Conservation (phyloP, 30 jellyfish, hydroid and myxozoan species). For the Hydra vulgaris region DNA sequence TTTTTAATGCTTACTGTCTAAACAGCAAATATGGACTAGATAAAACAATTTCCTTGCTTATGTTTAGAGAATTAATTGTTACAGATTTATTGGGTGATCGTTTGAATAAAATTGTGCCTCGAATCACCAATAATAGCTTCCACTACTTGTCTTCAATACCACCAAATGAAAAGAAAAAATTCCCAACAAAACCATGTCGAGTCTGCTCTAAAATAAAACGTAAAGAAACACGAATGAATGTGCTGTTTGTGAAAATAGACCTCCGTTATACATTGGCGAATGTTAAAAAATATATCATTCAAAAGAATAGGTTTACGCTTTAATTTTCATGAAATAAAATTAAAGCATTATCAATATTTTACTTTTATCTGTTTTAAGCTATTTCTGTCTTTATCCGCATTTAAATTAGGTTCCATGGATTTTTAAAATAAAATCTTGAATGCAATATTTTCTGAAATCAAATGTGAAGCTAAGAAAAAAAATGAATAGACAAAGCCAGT, state of each 20-base stretch:
- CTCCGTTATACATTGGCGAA: constrained; percentile 21
- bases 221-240: constrained; percentile 27
- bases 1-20: not conserved
- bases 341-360: not conserved
- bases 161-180: constrained; percentile 24
- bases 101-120: not conserved
- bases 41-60: constrained; percentile 1
- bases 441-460: not conserved
- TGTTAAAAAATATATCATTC: constrained; percentile 3
- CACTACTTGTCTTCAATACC: constrained; percentile 11
- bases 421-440: constrained; percentile 3
- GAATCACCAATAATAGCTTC: not conserved
- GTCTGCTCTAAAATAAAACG: constrained; percentile 24
- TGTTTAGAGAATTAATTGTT: constrained; percentile 11
- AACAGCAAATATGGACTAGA: constrained; percentile 16
- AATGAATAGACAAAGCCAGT: not conserved
- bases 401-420: not conserved
- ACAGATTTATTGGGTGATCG: constrained; percentile 10
- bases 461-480: not conserved
- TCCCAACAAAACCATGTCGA: constrained; percentile 30
- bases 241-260: constrained; percentile 30
- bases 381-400: not conserved
- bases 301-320: not conserved
- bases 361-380: not conserved
- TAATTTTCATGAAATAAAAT: not conserved